A percentile compares a stretch with the other conserved stretches of the same genome.
These are phyloP conservation scores for Plodia interpunctella DNA, from an alignment of 1,140 invertebrate genomes.

Conservation along the genomic window DNA sequence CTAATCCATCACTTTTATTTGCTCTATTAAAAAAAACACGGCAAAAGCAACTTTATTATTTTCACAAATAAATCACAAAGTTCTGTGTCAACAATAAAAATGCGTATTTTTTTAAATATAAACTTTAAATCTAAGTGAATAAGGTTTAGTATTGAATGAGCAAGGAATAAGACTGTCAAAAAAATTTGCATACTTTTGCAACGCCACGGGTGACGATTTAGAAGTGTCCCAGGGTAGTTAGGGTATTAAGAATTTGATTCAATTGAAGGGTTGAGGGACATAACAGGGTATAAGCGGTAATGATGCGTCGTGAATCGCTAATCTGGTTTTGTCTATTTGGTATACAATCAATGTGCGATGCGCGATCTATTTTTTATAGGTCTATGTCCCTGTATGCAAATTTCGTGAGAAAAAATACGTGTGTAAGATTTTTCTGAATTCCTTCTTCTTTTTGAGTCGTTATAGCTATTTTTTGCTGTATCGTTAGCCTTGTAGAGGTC, in stretches of 20 bases:
- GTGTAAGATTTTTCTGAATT: too few species aligned
- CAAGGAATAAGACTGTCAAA: conserved; percentile 41
- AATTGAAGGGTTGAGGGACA: conserved; percentile 14
- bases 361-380: conserved; percentile 42
- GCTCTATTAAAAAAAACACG: conserved; percentile 7
- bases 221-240: conserved; percentile 12
- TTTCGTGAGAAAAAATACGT: conserved; percentile 51
- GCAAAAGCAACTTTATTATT: conserved; percentile 22
- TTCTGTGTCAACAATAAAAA: neutral
- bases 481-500: too few species aligned
- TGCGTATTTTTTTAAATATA: neutral
- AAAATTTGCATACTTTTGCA: conserved; percentile 53
- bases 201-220: conserved; percentile 28
- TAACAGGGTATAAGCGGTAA: conserved; percentile 32
- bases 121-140: neutral
- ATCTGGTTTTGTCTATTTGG: conserved; percentile 65
- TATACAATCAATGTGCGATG: conserved; percentile 54
- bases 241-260: conserved; percentile 21
- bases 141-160: neutral
- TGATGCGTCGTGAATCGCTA: conserved; percentile 63
- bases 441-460: too few species aligned
- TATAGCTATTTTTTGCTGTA: too few species aligned
- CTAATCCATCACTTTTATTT: conserved; percentile 53
- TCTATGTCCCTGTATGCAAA: conserved; percentile 50
- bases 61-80: conserved; percentile 5